Percentiles rank a stretch among this genome's conserved stretches.
Conservation (phyloP, 2,797 vertebrate genomes). For the Neosilurus hyrtlii region DNA sequence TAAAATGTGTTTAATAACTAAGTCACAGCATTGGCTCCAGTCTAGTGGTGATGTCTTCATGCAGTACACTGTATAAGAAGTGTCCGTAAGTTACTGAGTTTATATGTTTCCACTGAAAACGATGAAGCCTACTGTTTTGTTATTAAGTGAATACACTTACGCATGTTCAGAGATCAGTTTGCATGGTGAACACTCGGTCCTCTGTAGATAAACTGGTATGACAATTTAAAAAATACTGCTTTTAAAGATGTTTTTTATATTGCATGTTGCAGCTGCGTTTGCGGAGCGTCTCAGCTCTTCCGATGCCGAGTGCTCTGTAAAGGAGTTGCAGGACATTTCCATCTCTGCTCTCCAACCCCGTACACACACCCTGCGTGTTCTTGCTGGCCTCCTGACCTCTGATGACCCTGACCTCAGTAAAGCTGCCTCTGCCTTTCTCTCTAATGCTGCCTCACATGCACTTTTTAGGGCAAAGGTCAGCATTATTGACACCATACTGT, state of each 20-base stretch:
- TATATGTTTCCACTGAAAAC: neutral
- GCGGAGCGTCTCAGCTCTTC: conserved; percentile 77
- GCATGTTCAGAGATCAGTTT: neutral
- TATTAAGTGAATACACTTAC: neutral
- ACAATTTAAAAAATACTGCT: no score
- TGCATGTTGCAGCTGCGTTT: conserved; percentile 71
- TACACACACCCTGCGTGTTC: conserved; percentile 76
- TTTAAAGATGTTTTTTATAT: conserved; percentile 1
- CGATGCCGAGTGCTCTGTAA: conserved; percentile 70
- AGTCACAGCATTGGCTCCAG: neutral
- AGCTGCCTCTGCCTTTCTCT: conserved; percentile 77
- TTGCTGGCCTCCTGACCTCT: conserved; percentile 83
- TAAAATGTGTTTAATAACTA: neutral
- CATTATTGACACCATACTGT: neutral
- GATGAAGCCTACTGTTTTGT: neutral
- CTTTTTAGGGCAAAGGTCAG: conserved; percentile 89
- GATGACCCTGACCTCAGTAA: conserved; percentile 77
- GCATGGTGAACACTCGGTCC: neutral
- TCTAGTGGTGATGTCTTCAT: neutral
- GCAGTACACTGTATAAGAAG: neutral
- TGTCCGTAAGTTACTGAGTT: neutral
- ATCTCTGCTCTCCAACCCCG: conserved; percentile 75
- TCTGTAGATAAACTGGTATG: no score
- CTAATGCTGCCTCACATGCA: conserved; percentile 74
- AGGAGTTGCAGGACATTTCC: conserved; percentile 75